Conservation (phyloP, 2,888 invertebrate species). For the Drosophila mayaguana region DNA sequence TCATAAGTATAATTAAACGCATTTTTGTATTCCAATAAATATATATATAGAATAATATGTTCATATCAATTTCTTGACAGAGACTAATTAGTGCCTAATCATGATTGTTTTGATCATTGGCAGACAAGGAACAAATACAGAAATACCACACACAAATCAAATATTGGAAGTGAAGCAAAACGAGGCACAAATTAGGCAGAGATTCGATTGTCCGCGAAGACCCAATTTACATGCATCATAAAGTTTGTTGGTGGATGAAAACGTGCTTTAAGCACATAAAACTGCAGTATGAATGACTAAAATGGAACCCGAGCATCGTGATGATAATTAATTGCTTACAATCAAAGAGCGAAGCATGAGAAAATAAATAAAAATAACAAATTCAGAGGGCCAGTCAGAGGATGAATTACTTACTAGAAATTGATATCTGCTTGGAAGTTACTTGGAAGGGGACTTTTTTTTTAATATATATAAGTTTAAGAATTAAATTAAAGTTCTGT, state of each 20-base stretch:
- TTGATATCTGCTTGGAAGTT: background rate
- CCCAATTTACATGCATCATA: conserved; percentile 47
- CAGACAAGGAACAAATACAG: conserved; percentile 17
- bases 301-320: conserved; percentile 9
- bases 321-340: conserved; percentile 30
- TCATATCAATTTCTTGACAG: conserved; percentile 2
- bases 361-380: conserved; percentile 9
- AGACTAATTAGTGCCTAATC: background rate
- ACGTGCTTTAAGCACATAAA: conserved; percentile 56
- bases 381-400: conserved; percentile 6
- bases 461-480: background rate
- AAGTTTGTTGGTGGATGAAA: conserved; percentile 14
- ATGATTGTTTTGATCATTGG: background rate
- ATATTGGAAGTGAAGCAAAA: conserved; percentile 23
- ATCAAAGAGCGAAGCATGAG: conserved; percentile 4
- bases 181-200: conserved; percentile 35
- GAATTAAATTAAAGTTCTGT: background rate
- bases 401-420: conserved; percentile 16
- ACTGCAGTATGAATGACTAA: conserved; percentile 22
- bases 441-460: background rate
- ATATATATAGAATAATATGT: background rate
- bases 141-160: conserved; percentile 3
- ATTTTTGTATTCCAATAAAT: background rate
- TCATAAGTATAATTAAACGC: background rate
- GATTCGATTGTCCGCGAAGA: conserved; percentile 51